phyloP scores from a whole-genome alignment of 2,888 invertebrate species.

The Dryobotodes eremita region DNA sequence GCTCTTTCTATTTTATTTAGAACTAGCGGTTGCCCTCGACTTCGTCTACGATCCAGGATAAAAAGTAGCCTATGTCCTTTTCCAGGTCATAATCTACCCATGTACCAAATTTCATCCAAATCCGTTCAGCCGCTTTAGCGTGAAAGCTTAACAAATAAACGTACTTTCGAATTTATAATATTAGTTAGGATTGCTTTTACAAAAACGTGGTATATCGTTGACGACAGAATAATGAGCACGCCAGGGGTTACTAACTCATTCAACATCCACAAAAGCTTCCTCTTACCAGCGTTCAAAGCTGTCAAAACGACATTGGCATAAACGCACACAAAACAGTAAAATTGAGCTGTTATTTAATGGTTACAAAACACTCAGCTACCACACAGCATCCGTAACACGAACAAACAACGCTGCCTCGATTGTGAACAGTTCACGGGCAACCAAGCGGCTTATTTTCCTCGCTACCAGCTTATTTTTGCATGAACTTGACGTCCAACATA shows the following conservation, averaged over 20 bases:
- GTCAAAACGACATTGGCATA: conserved; percentile 6
- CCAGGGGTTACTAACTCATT: background rate
- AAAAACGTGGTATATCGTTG: background rate
- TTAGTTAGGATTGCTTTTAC: background rate
- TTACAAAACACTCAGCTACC: conserved; percentile 67
- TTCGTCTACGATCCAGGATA: background rate
- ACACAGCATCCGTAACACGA: conserved; percentile 62
- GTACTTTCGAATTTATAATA: no score
- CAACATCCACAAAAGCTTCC: background rate
- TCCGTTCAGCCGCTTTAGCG: background rate
- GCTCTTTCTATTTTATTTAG: no score
- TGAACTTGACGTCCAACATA: conserved; percentile 68
- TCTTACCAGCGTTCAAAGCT: background rate
- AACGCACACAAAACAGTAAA: conserved; percentile 7
- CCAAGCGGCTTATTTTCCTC: conserved; percentile 78
- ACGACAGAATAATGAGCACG: background rate
- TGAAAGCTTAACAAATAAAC: background rate
- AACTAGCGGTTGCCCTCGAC: no score
- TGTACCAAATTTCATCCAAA: background rate
- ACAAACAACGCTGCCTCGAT: conserved; percentile 80
- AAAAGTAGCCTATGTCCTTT: background rate
- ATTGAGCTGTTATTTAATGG: background rate
- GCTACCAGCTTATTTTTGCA: conserved; percentile 70
- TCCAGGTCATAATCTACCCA: no score
- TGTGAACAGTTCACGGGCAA: conserved; percentile 77